Evolutionary conservation across 2,888 invertebrate genomes (phyloP).

Genomic region (Holacanthella duospinosa): DNA sequence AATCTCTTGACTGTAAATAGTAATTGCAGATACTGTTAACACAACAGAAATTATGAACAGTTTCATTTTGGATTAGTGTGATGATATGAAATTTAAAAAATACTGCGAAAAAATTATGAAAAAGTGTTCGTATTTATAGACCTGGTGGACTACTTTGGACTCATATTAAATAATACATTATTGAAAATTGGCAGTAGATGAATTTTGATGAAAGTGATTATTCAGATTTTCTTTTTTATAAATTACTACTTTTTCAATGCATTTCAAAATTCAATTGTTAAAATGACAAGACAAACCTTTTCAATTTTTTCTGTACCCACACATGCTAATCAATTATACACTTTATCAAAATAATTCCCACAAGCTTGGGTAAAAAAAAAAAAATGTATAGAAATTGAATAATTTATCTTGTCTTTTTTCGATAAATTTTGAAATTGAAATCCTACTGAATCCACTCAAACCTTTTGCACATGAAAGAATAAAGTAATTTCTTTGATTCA

Average conservation of each 20-base stretch:
- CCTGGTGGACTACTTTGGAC: not conserved
- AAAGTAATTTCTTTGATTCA: no score
- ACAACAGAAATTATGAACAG: not conserved
- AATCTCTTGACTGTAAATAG: not conserved
- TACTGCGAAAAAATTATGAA: not conserved
- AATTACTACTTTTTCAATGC: not conserved
- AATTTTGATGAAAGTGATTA: no score
- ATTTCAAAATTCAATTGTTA: not conserved
- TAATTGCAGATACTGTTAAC: not conserved
- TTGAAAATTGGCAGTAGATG: not conserved
- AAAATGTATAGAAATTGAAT: no score
- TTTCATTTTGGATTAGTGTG: no score
- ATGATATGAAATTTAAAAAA: not conserved
- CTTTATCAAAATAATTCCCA: slow-evolving; percentile 10
- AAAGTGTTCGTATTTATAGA: not conserved
- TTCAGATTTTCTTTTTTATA: not conserved
- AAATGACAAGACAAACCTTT: not conserved
- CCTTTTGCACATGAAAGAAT: no score
- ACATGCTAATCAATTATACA: slow-evolving; percentile 13
- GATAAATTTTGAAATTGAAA: no score
- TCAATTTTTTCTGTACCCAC: no score
- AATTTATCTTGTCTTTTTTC: no score
- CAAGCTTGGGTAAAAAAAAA: not conserved
- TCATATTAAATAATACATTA: not conserved
- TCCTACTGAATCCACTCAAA: no score